Base-by-base conservation (phyloP, 2,888 invertebrate species). In the Dryomyza anilis region DNA sequence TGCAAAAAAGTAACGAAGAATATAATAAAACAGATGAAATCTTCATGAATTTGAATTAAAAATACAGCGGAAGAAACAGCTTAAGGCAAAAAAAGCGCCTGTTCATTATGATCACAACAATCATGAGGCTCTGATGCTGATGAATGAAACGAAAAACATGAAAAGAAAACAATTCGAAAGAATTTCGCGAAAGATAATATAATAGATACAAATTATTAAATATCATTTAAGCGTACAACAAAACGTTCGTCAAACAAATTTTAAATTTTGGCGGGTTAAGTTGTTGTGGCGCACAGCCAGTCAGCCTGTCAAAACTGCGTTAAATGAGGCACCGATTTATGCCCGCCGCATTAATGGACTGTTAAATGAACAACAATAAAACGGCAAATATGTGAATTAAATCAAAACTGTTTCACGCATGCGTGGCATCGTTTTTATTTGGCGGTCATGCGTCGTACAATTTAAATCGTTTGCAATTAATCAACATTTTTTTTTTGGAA, bases 31-130 rank as follows among this genome's bases (percentile, higher is more conserved):
- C n/a, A n/a, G n/a, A n/a, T n/a, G 33, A 33, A 33, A 8, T 8
- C 12, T 33, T 6, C 6, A 33, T 33, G 33, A 33, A 33, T 33
- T 33, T 33, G 33, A 33, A 33, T 33, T 12, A 33, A 33, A 33
- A 36, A 16, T 7, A 27, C 52, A 43, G 27, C 61, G 61, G 61
- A 61, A 61, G 61, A 61, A 23, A 16, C 52, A 53, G 61, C 61
- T 61, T 45, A 61, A 53, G n/a, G n/a, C n/a, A n/a, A n/a, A n/a
- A n/a, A n/a, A n/a, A n/a, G n/a, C n/a, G n/a, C n/a, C n/a, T n/a
- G n/a, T n/a, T n/a, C n/a, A n/a, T n/a, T n/a, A n/a, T n/a, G n/a
- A n/a, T n/a, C n/a, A n/a, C n/a, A n/a, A n/a, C n/a, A n/a, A n/a
- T n/a, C n/a, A n/a, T n/a, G n/a, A n/a, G n/a, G n/a, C n/a, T n/a